These are phyloP conservation scores for Drosophila takahashii DNA, from an alignment of 1,140 invertebrate species.

Conservation along the genomic window DNA sequence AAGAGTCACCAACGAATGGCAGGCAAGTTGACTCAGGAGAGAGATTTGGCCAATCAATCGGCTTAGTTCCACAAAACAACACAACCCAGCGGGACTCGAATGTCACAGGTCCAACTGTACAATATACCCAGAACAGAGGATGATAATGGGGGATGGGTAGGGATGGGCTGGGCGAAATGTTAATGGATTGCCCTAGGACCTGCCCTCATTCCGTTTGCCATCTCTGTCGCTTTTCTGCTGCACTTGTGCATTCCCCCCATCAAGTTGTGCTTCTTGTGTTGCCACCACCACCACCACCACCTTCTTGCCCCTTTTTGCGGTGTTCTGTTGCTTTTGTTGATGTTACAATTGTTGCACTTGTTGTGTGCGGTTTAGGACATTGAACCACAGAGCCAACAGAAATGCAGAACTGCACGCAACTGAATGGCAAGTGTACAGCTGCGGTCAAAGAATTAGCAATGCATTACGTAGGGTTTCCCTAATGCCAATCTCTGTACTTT, in stretches of 20 bases:
- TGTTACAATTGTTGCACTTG: conserved; percentile 69
- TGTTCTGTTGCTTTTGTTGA: conserved; percentile 34
- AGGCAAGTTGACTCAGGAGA: conserved; percentile 2
- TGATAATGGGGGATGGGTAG: not conserved
- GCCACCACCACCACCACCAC: not conserved
- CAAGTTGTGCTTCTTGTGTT: conserved; percentile 5
- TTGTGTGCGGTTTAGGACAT: conserved; percentile 74
- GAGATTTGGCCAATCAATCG: conserved; percentile 11
- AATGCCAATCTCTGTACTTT: too few relatives aligned
- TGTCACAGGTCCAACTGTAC: conserved; percentile 52
- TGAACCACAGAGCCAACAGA: conserved; percentile 60
- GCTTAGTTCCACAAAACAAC: conserved; percentile 2
- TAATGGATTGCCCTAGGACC: conserved; percentile 61
- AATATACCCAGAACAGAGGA: conserved; percentile 4
- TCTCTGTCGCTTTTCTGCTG: conserved; percentile 47
- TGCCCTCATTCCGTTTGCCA: conserved; percentile 50
- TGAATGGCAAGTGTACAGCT: conserved; percentile 18
- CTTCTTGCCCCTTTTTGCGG: conserved; percentile 31
- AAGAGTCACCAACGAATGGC: conserved; percentile 10
- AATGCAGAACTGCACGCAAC: conserved; percentile 36
- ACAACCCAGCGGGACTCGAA: conserved; percentile 1
- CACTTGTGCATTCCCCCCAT: conserved; percentile 35
- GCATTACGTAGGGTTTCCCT: not conserved
- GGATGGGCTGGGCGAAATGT: conserved; percentile 25
- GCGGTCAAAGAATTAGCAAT: conserved; percentile 12